Evolutionary conservation across 2,888 invertebrate genomes (phyloP).

Genomic region (Oscheius sp.): DNA sequence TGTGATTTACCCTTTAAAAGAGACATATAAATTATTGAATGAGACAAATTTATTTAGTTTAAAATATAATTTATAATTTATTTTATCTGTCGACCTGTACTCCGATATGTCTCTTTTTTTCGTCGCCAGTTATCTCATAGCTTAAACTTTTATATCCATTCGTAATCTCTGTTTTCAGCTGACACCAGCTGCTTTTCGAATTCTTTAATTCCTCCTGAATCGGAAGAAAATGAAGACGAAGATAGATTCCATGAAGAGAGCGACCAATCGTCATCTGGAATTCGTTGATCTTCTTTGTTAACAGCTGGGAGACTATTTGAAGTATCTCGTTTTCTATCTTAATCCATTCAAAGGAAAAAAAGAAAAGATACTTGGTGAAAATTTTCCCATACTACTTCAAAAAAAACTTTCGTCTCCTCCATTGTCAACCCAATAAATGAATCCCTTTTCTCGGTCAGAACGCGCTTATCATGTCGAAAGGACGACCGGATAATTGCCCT

Average conservation of each 20-base stretch:
- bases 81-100: not conserved
- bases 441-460: not conserved
- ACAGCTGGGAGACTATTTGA: slow-evolving; percentile 4
- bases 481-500: not conserved
- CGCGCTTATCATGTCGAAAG: not conserved
- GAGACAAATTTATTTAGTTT: no score
- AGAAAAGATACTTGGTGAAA: not conserved
- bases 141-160: not conserved
- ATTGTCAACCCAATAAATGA: no score
- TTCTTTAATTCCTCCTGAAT: not conserved
- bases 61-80: no score
- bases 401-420: slow-evolving; percentile 3
- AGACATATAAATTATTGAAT: no score
- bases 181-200: not conserved
- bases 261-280: slow-evolving; percentile 16
- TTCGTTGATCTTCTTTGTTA: slow-evolving; percentile 11
- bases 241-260: not conserved
- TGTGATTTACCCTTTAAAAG: no score
- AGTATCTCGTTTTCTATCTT: slow-evolving; percentile 19
- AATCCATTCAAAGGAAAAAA: not conserved
- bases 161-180: not conserved
- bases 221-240: slow-evolving; percentile 8
- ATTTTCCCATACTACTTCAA: slow-evolving; percentile 13
- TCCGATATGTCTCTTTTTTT: slow-evolving; percentile 2
- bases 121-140: not conserved